These are phyloP conservation scores for Pluvialis apricaria DNA, from an alignment of 2,113 vertebrate species.

Conservation along the genomic window DNA sequence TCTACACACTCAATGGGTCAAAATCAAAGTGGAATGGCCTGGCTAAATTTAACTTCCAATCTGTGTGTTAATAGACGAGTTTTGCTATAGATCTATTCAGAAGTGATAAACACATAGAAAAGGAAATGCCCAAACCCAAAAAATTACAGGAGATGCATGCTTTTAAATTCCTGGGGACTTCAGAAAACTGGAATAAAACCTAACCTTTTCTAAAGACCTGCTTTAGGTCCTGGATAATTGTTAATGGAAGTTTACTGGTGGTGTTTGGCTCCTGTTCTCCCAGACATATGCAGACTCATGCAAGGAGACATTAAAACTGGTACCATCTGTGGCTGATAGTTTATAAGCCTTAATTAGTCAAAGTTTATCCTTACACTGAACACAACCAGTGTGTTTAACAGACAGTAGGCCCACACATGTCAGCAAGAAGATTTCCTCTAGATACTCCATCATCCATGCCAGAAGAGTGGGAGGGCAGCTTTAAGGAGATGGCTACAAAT, in stretches of 20 bases:
- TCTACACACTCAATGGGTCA: neutral
- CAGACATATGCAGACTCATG: constrained; percentile 22
- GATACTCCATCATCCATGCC: constrained; percentile 12
- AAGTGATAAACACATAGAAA: neutral
- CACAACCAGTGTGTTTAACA: constrained; percentile 58
- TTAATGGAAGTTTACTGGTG: neutral
- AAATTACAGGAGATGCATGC: neutral
- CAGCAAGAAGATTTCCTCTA: constrained; percentile 37
- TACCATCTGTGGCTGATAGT: constrained; percentile 59
- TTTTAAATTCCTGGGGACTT: neutral
- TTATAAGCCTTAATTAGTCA: constrained; percentile 66
- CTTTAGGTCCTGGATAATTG: neutral
- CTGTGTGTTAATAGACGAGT: neutral
- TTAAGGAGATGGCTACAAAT: neutral
- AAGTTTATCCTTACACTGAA: constrained; percentile 63
- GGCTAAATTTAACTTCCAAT: neutral
- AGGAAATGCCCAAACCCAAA: neutral
- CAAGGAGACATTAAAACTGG: constrained; percentile 30
- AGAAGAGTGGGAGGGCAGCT: neutral
- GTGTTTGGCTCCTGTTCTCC: constrained; percentile 18
- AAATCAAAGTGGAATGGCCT: neutral
- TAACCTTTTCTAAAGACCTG: neutral
- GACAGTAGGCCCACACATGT: constrained; percentile 59
- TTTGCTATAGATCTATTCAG: neutral
- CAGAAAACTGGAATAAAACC: neutral